Evolutionary conservation across 2,888 invertebrate species (phyloP).

Genomic region (Nomada goodeniana): DNA sequence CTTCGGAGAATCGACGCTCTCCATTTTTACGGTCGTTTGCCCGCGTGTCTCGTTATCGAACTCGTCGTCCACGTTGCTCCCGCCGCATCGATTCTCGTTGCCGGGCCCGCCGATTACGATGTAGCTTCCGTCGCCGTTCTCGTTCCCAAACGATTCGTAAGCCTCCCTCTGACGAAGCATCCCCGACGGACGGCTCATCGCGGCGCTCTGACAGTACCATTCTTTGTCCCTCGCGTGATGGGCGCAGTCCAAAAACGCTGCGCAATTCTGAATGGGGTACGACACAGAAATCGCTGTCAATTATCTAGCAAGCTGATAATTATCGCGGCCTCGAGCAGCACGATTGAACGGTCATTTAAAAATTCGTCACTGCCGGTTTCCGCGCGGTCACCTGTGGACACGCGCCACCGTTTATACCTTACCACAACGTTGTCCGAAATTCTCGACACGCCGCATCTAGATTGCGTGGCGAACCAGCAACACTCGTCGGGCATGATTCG

Average conservation of each 20-base stretch:
- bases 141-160: slow-evolving; percentile 31
- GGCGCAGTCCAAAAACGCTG: slow-evolving; percentile 74
- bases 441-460: slow-evolving; percentile 41
- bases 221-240: slow-evolving; percentile 70
- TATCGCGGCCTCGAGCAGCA: not conserved
- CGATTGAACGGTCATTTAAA: no score
- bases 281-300: not conserved
- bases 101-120: slow-evolving; percentile 34
- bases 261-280: slow-evolving; percentile 71
- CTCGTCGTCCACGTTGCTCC: slow-evolving; percentile 5
- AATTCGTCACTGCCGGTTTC: not conserved
- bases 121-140: slow-evolving; percentile 37
- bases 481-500: slow-evolving; percentile 73
- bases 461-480: slow-evolving; percentile 72
- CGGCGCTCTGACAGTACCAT: slow-evolving; percentile 63
- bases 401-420: slow-evolving; percentile 15
- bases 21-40: slow-evolving; percentile 14
- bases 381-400: no score
- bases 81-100: slow-evolving; percentile 2
- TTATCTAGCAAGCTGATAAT: not conserved
- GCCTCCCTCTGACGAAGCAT: slow-evolving; percentile 40
- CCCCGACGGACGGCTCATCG: slow-evolving; percentile 37
- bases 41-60: not conserved
- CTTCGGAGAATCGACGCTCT: slow-evolving; percentile 13
- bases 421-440: slow-evolving; percentile 59